Evolutionary conservation across 2,888 invertebrate genomes (phyloP), one percentile per base, ranked within the genome.

Genomic region (Timema cristinae): DNA sequence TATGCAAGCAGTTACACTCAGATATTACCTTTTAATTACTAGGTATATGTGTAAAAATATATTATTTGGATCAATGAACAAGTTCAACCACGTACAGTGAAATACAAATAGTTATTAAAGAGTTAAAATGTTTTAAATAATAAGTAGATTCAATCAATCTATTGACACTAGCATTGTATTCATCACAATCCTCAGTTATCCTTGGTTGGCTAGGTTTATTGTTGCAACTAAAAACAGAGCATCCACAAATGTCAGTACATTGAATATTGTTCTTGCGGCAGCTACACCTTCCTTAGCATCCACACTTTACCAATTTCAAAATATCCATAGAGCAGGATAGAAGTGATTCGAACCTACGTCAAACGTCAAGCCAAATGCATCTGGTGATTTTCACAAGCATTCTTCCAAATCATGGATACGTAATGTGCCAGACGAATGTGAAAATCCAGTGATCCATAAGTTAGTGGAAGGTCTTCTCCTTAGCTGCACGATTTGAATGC

Each of bases 201-300:
- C n/a, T n/a, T n/a, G n/a, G n/a, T n/a, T n/a, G n/a, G n/a, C n/a
- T n/a, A n/a, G n/a, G n/a, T n/a, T n/a, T 52, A 5, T 52, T 52
- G 54, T 56, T 56, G 56, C 56, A 56, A 56, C 56, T 56, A 16
- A 56, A 56, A 1, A 56, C 56, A n/a, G 15, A 56, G 7, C 56
- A 7, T 9, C 16, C 4, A 4, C 13, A 56, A 56, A 56, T 5
- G 5, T 56, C 56, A 56, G 56, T 56, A 7, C 56, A 13, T 13
- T n/a, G 56, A 13, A 56, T 56, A 9, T n/a, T 56, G 56, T 56
- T 56, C 56, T 6, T 56, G 56, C 56, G 6, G 56, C 56, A 56
- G 56, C 56, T 56, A 56, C 56, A 56, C n/a, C 16, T 56, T 56
- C 56, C n/a, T 56, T 56, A n/a, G 56, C 10, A 56, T 6, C 56